A percentile compares a stretch with the other conserved stretches of the same genome.
These are phyloP conservation scores for Lineus longissimus DNA, from an alignment of 1,140 invertebrate species.

Conservation along the genomic window DNA sequence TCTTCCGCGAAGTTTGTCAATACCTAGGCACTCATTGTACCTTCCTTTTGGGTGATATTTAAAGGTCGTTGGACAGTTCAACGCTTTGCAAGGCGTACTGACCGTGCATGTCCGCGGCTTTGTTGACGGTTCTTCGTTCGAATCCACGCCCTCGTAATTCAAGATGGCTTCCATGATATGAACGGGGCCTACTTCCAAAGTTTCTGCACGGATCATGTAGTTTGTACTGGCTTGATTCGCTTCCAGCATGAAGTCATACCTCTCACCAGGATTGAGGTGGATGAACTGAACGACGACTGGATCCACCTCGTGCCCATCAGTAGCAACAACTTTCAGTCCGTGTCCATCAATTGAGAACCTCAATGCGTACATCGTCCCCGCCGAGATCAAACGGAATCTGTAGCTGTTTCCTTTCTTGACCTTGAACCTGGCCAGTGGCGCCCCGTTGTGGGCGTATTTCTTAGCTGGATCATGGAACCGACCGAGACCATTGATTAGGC, in stretches of 20 bases:
- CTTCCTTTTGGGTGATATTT: neutral
- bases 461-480: no score
- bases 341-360: constrained; percentile 77
- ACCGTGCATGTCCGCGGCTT: neutral
- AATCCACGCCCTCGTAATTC: neutral
- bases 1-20: neutral
- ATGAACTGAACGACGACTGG: constrained; percentile 59
- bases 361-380: constrained; percentile 34
- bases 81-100: no score
- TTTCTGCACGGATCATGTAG: no score
- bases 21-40: neutral
- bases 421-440: no score
- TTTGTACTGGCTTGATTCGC: neutral
- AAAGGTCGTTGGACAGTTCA: neutral
- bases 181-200: neutral
- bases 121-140: neutral
- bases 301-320: constrained; percentile 75
- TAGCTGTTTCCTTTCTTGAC: no score
- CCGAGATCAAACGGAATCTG: constrained; percentile 32
- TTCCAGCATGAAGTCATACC: constrained; percentile 76
- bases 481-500: constrained; percentile 44
- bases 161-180: neutral
- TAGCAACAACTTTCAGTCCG: constrained; percentile 70
- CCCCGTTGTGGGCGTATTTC: no score
- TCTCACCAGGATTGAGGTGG: constrained; percentile 62